A percentile compares a stretch with the other conserved stretches of the same genome.
Evolutionary conservation across 2,888 invertebrate species (phyloP).

Genomic region (Limnephilus lunatus): DNA sequence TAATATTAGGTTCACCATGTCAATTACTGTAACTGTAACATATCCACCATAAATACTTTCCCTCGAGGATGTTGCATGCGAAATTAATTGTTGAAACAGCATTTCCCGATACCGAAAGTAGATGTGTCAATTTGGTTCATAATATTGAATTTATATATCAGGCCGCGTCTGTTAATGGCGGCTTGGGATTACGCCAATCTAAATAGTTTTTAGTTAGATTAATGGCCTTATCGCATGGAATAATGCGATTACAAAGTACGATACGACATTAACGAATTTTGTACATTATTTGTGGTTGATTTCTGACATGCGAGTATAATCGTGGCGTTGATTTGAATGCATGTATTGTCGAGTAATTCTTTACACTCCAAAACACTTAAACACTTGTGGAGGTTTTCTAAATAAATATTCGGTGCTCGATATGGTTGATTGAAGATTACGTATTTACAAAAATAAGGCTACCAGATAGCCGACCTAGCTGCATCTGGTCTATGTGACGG

Average conservation of each 20-base stretch:
- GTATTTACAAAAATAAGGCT: too few relatives aligned
- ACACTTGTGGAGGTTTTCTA: too few relatives aligned
- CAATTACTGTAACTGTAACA: background rate
- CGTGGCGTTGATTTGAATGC: too few relatives aligned
- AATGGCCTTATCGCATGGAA: background rate
- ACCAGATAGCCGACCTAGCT: too few relatives aligned
- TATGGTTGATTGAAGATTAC: too few relatives aligned
- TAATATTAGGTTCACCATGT: too few relatives aligned
- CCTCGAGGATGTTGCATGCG: background rate
- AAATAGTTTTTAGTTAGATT: background rate
- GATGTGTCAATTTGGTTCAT: background rate
- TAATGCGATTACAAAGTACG: background rate
- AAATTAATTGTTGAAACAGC: background rate
- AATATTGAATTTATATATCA: background rate
- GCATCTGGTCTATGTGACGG: too few relatives aligned
- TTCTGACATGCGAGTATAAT: background rate
- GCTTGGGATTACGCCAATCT: background rate
- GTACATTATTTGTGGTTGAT: background rate
- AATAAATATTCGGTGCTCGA: too few relatives aligned
- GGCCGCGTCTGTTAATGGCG: background rate
- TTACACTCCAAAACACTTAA: too few relatives aligned
- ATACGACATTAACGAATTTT: background rate
- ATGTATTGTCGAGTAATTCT: too few relatives aligned
- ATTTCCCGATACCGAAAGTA: background rate
- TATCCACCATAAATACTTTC: background rate